Base-by-base conservation (phyloP, 2,888 invertebrate genomes). In the Orthosia gracilis region DNA sequence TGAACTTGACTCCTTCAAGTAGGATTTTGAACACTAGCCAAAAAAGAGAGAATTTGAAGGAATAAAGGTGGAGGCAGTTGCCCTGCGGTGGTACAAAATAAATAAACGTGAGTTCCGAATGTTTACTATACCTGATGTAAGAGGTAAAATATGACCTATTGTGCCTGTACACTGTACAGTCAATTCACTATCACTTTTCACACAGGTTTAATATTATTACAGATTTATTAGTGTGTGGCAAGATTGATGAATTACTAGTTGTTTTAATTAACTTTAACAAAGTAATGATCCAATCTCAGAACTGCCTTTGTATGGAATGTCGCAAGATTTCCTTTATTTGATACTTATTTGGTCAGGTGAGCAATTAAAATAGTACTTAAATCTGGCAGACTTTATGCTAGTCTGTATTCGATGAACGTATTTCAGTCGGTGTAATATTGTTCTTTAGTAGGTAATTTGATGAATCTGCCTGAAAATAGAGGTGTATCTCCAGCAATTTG, bases 111-210 rank as follows among this genome's bases (percentile, higher is more conserved):
- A 31, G 31, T 31, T 40, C 23, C 23, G 11, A 61, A 69, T 62
- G 74, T 77, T 73, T 17, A 18, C n/a, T 2, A 62, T 18, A 57
- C n/a, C 81, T 71, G 82, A 26, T 15, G 26, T 26, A 57, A 66
- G 57, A 77, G 15, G 58, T 82, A 82, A 67, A 77, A 82, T 59
- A 79, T 71, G 23, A 52, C 50, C 79, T 55, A 71, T 79, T 79
- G 82, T 79, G 21, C 45, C 3, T 23, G 54, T 23, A 50, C 40
- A 54, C 11, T 57, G 47, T 45, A 67, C 54, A 58, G 26, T 66
- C 50, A 17, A 63, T 50, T 76, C 21, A 82, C 78, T 55, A 70
- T 70, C 83, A 71, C 79, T 77, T 79, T 65, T 79, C 78, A 3
- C 83, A 79, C 66, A 71, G 26, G 5, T 71, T 26, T 74, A 54